Evolutionary conservation across 2,113 vertebrate species (phyloP).

Genomic region (Trematocara marginatum): DNA sequence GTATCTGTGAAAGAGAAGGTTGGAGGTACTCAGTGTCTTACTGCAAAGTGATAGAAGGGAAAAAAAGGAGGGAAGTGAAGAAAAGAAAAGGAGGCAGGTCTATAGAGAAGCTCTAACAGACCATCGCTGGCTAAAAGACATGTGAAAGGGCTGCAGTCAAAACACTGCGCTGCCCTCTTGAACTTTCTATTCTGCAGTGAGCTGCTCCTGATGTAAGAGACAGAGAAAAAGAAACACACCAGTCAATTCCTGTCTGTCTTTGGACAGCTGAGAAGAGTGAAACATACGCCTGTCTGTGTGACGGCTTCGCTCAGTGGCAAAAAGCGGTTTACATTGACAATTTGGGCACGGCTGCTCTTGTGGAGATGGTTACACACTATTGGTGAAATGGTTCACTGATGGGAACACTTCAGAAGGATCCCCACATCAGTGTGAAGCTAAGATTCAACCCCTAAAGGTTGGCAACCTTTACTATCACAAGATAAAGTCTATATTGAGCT

Average conservation of each 20-base stretch:
- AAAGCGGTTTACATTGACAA: slow-evolving; percentile 10
- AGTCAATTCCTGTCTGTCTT: slow-evolving; percentile 44
- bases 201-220: slow-evolving; percentile 15
- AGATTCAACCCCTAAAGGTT: background rate
- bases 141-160: slow-evolving; percentile 57
- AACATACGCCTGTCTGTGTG: slow-evolving; percentile 4
- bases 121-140: slow-evolving; percentile 37
- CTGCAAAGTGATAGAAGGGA: background rate
- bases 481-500: background rate
- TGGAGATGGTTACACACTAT: background rate
- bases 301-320: slow-evolving; percentile 32
- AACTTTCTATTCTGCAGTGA: slow-evolving; percentile 47
- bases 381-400: background rate
- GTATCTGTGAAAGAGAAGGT: slow-evolving; percentile 32
- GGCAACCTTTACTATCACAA: background rate
- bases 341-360: background rate
- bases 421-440: background rate
- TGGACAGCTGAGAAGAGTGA: slow-evolving; percentile 1
- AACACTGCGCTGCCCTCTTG: slow-evolving; percentile 56
- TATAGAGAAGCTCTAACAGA: slow-evolving; percentile 41
- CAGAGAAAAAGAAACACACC: slow-evolving; percentile 26
- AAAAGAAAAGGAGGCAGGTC: slow-evolving; percentile 24
- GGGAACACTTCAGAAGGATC: background rate
- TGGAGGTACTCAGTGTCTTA: slow-evolving; percentile 15
- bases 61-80: background rate